These are phyloP conservation scores for Scartelaos histophorus DNA, from an alignment of 2,113 vertebrate genomes.

Conservation along the genomic window DNA sequence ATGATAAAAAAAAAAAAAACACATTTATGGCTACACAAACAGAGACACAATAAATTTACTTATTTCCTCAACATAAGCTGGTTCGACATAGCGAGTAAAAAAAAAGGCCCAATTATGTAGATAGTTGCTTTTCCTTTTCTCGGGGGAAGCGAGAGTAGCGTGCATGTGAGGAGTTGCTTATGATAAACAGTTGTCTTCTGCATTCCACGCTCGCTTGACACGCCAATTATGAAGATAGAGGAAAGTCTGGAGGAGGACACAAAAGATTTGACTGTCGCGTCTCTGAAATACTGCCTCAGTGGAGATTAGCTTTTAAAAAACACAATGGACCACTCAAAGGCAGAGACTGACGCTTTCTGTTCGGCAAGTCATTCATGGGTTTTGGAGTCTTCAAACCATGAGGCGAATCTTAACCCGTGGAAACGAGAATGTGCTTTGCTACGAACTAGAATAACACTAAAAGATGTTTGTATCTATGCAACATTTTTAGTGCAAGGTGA, in stretches of 20 bases:
- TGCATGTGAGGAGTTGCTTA: constrained; percentile 39
- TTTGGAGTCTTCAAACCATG: constrained; percentile 39
- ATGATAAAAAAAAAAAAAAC: too few relatives aligned
- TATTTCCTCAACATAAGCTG: constrained; percentile 21
- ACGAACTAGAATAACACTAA: constrained; percentile 22
- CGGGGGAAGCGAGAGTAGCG: constrained; percentile 40
- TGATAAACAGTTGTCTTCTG: constrained; percentile 51
- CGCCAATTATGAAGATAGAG: constrained; percentile 52
- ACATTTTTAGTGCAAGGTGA: too few relatives aligned
- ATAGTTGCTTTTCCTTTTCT: constrained; percentile 37
- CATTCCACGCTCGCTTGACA: constrained; percentile 52
- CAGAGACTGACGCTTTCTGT: constrained; percentile 14
- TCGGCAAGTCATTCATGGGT: constrained; percentile 16
- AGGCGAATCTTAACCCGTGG: constrained; percentile 21
- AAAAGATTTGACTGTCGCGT: constrained; percentile 34
- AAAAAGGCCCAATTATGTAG: constrained; percentile 33
- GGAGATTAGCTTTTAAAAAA: not conserved
- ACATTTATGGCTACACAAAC: not conserved
- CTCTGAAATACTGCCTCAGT: constrained; percentile 33
- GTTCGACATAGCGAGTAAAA: constrained; percentile 17
- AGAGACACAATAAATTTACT: constrained; percentile 30
- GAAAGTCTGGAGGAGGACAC: constrained; percentile 36
- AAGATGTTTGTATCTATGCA: too few relatives aligned
- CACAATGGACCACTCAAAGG: constrained; percentile 7
- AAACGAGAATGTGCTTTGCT: constrained; percentile 44